Conservation (phyloP, 2,113 vertebrate species). For the Sisor rabdophorus region DNA sequence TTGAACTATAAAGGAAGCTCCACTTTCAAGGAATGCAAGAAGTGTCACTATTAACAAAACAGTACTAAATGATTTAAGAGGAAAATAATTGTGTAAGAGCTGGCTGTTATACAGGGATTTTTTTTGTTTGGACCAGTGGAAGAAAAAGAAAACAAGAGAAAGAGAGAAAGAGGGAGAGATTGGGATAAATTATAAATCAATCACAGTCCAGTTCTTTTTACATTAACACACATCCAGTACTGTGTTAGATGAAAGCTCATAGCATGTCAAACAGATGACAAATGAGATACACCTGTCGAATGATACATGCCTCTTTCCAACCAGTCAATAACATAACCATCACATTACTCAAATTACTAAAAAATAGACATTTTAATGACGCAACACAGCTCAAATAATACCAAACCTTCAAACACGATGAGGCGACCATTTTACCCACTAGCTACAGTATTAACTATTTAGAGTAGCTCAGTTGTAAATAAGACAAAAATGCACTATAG, state of each 20-base stretch:
- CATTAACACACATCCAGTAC: conserved; percentile 8
- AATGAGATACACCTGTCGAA: not conserved
- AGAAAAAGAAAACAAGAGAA: not conserved
- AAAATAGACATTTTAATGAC: not conserved
- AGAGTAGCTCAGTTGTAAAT: not conserved
- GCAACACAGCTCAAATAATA: not conserved
- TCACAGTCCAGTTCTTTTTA: not conserved
- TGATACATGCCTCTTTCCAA: not conserved
- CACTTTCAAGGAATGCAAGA: not conserved
- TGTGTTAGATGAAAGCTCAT: not conserved
- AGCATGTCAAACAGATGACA: not conserved
- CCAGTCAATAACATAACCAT: not conserved
- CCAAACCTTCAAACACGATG: not conserved
- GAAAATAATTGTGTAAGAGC: not conserved
- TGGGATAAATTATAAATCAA: not conserved
- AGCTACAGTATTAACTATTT: not conserved
- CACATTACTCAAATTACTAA: no score
- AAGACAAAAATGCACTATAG: not conserved
- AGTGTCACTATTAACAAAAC: not conserved
- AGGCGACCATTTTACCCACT: not conserved
- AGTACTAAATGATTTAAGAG: not conserved
- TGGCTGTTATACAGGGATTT: not conserved
- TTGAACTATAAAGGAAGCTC: no score
- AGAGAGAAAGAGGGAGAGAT: not conserved
- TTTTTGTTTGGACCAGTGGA: not conserved